Conservation (phyloP, 2,113 vertebrate genomes). For the Perca schrenkii region DNA sequence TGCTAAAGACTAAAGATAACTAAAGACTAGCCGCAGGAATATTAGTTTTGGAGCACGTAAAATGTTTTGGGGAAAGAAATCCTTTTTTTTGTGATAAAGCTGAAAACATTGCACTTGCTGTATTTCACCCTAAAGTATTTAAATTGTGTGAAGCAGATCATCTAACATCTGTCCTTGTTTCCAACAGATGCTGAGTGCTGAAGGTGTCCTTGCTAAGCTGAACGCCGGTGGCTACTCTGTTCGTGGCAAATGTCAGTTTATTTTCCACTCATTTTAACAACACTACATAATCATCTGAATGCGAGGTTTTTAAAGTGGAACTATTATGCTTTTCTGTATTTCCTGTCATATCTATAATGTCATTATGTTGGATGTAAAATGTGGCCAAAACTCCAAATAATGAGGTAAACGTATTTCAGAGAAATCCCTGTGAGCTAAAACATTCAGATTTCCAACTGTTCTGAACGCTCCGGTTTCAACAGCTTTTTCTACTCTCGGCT, state of each 20-base stretch:
- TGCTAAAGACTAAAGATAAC: too few relatives aligned
- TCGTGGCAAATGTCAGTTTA: conserved; percentile 68
- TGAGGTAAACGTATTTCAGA: too few relatives aligned
- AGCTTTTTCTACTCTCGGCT: too few relatives aligned
- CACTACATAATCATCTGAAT: not conserved
- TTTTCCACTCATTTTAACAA: not conserved
- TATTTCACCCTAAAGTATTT: not conserved
- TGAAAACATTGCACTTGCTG: not conserved
- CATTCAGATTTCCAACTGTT: too few relatives aligned
- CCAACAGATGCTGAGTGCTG: conserved; percentile 53
- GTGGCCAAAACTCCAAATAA: too few relatives aligned
- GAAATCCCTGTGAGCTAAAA: too few relatives aligned
- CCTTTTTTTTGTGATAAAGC: not conserved
- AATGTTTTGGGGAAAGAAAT: not conserved
- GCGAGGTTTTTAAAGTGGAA: not conserved
- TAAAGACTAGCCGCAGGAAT: not conserved
- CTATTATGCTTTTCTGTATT: too few relatives aligned
- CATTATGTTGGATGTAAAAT: too few relatives aligned
- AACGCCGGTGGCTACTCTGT: conserved; percentile 62
- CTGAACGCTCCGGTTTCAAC: too few relatives aligned
- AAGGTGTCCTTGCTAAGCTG: conserved; percentile 60
- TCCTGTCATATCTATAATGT: too few relatives aligned
- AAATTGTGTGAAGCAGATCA: not conserved
- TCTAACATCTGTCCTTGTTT: not conserved
- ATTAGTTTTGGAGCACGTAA: not conserved